A percentile compares a stretch with the other conserved stretches of the same genome.
These are phyloP conservation scores for Coelogynopora nodosa DNA, from an alignment of 2,888 invertebrate genomes.

Conservation along the genomic window DNA sequence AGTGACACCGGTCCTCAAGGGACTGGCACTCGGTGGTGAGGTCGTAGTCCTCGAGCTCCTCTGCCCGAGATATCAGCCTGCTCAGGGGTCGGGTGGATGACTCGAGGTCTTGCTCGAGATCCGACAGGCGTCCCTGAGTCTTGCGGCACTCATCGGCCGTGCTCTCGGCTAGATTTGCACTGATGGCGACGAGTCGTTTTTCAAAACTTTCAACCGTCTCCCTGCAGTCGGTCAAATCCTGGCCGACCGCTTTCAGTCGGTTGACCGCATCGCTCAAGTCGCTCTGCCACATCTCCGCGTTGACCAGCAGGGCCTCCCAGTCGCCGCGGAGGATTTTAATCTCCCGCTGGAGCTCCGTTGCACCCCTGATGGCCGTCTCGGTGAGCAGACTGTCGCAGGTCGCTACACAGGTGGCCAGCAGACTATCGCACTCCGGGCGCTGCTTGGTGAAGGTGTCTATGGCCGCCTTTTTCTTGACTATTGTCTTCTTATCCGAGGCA, in stretches of 20 bases:
- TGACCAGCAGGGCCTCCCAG: not conserved
- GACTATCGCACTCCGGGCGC: not conserved
- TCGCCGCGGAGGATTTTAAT: not conserved
- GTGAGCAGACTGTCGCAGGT: not conserved
- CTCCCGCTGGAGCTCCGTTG: not conserved
- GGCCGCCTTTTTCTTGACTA: not conserved
- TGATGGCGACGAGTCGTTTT: not conserved
- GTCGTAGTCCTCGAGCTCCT: not conserved
- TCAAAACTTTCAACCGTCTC: not conserved
- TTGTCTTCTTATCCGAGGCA: not conserved
- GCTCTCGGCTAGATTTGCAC: not conserved
- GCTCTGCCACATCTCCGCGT: not conserved
- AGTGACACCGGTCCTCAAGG: not conserved
- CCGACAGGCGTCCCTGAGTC: not conserved
- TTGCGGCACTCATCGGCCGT: not conserved
- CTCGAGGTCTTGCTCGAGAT: not conserved
- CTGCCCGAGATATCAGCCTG: not conserved
- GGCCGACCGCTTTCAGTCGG: not conserved
- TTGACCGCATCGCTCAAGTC: not conserved
- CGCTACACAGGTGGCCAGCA: not conserved
- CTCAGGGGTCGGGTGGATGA: not conserved
- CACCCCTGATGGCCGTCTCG: not conserved
- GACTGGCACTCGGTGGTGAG: not conserved
- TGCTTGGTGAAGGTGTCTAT: not conserved
- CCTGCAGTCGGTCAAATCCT: not conserved